phyloP scores from a whole-genome alignment of 92 coral and sea anemone species.

The Chrysogorgia sp. region DNA sequence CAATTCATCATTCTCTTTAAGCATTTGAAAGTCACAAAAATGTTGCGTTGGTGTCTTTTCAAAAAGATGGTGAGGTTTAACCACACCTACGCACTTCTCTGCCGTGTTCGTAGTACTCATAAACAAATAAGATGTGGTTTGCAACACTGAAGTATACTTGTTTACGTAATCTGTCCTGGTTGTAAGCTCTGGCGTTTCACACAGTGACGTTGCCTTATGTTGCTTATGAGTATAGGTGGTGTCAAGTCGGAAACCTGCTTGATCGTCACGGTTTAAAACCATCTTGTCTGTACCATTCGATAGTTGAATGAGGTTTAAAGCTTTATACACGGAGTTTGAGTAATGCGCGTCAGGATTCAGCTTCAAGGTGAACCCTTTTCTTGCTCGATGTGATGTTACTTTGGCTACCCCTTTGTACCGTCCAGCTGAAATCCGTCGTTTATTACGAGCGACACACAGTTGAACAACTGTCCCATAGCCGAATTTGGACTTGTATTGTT shows the following conservation, averaged over 20 bases:
- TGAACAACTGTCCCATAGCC: constrained; percentile 26
- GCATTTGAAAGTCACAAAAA: constrained; percentile 27
- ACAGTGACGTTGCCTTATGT: constrained; percentile 20
- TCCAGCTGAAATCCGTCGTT: constrained; percentile 17
- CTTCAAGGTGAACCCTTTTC: constrained; percentile 20
- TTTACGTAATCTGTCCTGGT: constrained; percentile 5
- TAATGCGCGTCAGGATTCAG: constrained; percentile 27
- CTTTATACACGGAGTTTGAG: constrained; percentile 16
- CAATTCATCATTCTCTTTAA: not conserved
- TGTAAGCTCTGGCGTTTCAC: constrained; percentile 6
- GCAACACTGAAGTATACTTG: constrained; percentile 33
- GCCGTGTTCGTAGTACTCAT: constrained; percentile 11
- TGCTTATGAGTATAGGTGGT: constrained; percentile 43
- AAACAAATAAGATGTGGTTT: constrained; percentile 33
- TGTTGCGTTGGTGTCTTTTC: constrained; percentile 35
- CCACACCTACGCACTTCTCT: constrained; percentile 35
- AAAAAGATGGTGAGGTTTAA: constrained; percentile 28
- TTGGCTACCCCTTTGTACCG: constrained; percentile 17
- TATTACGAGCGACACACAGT: constrained; percentile 12
- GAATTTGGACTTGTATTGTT: constrained; percentile 18
- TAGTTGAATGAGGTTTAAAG: constrained; percentile 11
- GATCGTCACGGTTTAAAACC: constrained; percentile 28
- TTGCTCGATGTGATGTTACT: constrained; percentile 24
- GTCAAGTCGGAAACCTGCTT: constrained; percentile 20
- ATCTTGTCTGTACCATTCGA: constrained; percentile 15